Evolutionary conservation across 2,888 invertebrate species (phyloP).

Genomic region (Electrophaes corylata): DNA sequence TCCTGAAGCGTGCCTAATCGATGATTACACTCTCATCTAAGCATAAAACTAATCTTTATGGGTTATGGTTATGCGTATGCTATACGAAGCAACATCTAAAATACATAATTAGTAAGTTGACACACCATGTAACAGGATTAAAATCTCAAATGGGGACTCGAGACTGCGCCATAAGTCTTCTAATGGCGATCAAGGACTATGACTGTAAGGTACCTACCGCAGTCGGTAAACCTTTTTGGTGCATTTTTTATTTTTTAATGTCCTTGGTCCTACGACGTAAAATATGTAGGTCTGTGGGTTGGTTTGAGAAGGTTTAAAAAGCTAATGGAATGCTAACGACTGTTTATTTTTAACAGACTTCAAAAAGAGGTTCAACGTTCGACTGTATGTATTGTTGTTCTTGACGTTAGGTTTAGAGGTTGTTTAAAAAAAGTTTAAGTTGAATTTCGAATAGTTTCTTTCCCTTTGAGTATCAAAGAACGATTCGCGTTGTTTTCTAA

Average conservation of each 20-base stretch:
- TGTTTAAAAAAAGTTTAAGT: too few species aligned
- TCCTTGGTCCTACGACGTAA: neutral
- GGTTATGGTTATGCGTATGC: neutral
- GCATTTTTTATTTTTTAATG: neutral
- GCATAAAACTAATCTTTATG: constrained; percentile 2
- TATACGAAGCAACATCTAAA: neutral
- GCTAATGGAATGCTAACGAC: neutral
- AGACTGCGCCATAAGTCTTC: neutral
- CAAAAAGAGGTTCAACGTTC: too few species aligned
- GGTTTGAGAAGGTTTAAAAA: neutral
- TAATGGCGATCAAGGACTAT: neutral
- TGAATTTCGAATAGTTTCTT: too few species aligned
- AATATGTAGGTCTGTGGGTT: neutral
- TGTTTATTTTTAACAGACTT: too few species aligned
- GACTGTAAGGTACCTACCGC: neutral
- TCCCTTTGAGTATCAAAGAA: too few species aligned
- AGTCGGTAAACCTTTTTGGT: neutral
- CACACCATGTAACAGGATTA: constrained; percentile 14
- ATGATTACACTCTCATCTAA: constrained; percentile 2
- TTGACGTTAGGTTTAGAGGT: too few species aligned
- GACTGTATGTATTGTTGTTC: too few species aligned
- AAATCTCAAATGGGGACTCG: constrained; percentile 4
- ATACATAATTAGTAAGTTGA: neutral
- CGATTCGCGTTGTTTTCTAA: too few species aligned
- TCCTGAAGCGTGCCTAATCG: constrained; percentile 2